phyloP scores from a whole-genome alignment of 2,797 vertebrate genomes.

The Chelonia mydas region DNA sequence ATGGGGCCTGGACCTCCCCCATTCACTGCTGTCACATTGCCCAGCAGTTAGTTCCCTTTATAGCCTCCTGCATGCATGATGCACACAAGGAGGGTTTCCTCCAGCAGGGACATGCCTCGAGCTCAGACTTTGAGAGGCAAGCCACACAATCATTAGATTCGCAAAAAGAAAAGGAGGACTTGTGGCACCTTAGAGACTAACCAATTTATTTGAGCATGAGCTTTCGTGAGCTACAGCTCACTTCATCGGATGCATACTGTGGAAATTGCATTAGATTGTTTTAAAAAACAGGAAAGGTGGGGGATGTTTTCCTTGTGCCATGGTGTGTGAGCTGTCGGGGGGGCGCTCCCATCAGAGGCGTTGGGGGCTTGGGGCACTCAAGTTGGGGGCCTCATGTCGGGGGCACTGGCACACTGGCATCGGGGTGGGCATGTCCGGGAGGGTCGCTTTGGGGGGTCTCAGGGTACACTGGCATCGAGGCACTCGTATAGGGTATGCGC shows the following conservation, averaged over 20 bases:
- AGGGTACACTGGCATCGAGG: background rate
- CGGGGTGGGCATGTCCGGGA: too few relatives aligned
- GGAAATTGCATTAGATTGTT: background rate
- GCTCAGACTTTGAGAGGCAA: background rate
- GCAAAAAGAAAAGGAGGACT: too few relatives aligned
- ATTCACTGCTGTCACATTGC: background rate
- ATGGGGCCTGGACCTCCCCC: background rate
- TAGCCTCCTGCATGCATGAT: background rate
- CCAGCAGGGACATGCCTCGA: background rate
- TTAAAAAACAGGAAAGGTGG: background rate
- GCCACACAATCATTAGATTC: background rate
- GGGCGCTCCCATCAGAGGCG: background rate
- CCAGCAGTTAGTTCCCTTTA: background rate
- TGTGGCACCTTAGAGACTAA: too few relatives aligned
- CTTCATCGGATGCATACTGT: too few relatives aligned
- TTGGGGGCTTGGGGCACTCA: background rate
- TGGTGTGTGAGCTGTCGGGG: background rate
- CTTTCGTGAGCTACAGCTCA: too few relatives aligned
- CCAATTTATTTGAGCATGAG: too few relatives aligned
- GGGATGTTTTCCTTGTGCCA: background rate
- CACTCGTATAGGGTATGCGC: fast-evolving
- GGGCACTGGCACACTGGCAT: background rate
- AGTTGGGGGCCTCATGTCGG: background rate
- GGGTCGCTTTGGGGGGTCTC: background rate
- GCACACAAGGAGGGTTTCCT: background rate